Evolutionary conservation across 1,140 invertebrate genomes (phyloP).

Genomic region (Dreissena rostriformis): DNA sequence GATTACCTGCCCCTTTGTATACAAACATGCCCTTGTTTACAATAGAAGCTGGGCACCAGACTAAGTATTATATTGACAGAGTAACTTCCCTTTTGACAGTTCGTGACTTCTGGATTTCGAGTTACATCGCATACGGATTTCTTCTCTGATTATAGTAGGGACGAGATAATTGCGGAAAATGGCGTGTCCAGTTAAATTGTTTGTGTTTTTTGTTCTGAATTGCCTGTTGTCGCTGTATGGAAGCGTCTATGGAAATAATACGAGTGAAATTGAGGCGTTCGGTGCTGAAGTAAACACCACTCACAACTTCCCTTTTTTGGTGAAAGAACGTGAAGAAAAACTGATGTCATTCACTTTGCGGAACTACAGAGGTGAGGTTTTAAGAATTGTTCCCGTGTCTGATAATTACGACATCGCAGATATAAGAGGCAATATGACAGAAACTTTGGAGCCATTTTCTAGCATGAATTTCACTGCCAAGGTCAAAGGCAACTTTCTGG

Average conservation of each 20-base stretch:
- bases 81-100: constrained; percentile 6
- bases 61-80: background rate
- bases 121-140: too few species aligned
- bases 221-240: constrained; percentile 32
- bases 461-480: constrained; percentile 40
- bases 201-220: constrained; percentile 46
- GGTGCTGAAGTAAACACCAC: constrained; percentile 5
- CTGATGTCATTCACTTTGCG: constrained; percentile 24
- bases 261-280: constrained; percentile 17
- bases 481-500: constrained; percentile 55
- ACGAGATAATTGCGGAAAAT: background rate
- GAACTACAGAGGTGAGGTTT: constrained; percentile 21
- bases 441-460: background rate
- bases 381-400: constrained; percentile 13
- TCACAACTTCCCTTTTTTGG: constrained; percentile 14
- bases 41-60: background rate
- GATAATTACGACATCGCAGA: constrained; percentile 30
- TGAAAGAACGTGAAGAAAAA: constrained; percentile 43
- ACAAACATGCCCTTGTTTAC: background rate
- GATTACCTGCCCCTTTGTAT: background rate
- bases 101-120: background rate
- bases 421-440: background rate
- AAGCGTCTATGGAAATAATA: constrained; percentile 43
- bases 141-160: too few species aligned
- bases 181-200: constrained; percentile 52